Evolutionary conservation across 2,888 invertebrate genomes (phyloP), one percentile per base, ranked within the genome.

Genomic region (Eupeodes latifasciatus): DNA sequence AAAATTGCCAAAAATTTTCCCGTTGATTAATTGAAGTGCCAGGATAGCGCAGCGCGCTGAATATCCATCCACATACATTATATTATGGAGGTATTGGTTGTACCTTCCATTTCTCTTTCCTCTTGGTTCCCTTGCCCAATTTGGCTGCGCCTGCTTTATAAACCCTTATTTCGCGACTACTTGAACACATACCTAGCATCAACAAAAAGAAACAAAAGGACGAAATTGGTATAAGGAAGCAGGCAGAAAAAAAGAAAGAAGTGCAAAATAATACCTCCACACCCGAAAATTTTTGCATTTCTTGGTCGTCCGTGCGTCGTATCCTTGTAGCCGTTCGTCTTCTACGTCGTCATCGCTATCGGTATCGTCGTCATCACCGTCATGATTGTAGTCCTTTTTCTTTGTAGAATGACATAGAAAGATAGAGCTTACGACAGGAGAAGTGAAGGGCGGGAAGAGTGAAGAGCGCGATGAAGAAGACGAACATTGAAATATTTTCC

Each of bases 21-120:
- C 89, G 86, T 86, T 86, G 82, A 88, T 88, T 88, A 88, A 88
- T 88, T 88, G 88, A 88, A 88, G 88, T 88, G 88, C 88, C 88
- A 88, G 85, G 78, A 85, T 88, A 85, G 87, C 88, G 81, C 81
- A 81, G 77, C 59, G 44, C 69, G 67, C 27, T 27, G 71, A 49
- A 76, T 49, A 85, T n/a, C 11, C 27, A 27, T 11, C 4, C 9
- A 14, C 11, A 11, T 5, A 14, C 5, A 1, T 27, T 47, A 7
- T 16, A 62, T 44, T 16, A 62, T 44, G 16, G 9, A 16, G 1
- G 36, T 61, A 9, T 69, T 55, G 16, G 14, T 11, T 19, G 44
- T 72, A 7, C 57, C 36, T 44, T 47, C 19, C 10, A 62, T 11
- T 27, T 19, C 27, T 64, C 34, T 12, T 10, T 49, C 55, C 44